A percentile compares a stretch with the other conserved stretches of the same genome.
phyloP scores from a whole-genome alignment of 2,888 invertebrate genomes.

The Lasioglossum malachurum region DNA sequence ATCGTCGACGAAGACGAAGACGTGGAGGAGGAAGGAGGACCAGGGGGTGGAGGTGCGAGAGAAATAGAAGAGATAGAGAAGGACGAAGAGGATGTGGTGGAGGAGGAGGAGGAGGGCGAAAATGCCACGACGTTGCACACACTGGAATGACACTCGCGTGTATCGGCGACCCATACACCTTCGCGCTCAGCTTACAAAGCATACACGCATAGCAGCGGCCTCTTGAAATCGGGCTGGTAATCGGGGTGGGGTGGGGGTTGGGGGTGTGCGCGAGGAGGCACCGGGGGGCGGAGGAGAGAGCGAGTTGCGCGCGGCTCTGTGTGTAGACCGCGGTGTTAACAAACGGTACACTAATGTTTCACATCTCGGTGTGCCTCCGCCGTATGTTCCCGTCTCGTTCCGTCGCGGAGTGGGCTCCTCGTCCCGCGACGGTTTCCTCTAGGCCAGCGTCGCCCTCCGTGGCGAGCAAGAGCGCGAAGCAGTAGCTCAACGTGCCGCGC shows the following conservation, averaged over 20 bases:
- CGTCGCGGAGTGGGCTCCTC: conserved; percentile 19
- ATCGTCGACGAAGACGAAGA: conserved; percentile 6
- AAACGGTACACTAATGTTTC: conserved; percentile 84
- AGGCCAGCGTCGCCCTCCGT: conserved; percentile 66
- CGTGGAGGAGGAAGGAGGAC: not conserved
- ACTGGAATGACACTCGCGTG: conserved; percentile 53
- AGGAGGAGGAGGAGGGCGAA: conserved; percentile 18
- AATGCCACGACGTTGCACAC: conserved; percentile 33
- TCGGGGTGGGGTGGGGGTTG: conserved; percentile 29
- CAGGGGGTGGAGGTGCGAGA: not conserved
- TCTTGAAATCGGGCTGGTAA: conserved; percentile 53
- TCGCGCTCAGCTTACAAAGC: conserved; percentile 53
- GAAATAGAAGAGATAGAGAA: not conserved
- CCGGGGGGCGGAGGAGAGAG: conserved; percentile 26
- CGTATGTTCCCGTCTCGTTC: conserved; percentile 54
- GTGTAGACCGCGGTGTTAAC: conserved; percentile 84
- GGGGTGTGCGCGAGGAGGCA: conserved; percentile 38
- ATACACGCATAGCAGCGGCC: conserved; percentile 66
- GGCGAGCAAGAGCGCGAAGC: conserved; percentile 80
- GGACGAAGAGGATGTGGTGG: not conserved
- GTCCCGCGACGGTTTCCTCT: not conserved
- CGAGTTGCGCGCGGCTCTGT: conserved; percentile 71
- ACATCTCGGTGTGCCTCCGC: conserved; percentile 80
- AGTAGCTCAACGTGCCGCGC: conserved; percentile 72
- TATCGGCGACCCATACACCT: conserved; percentile 28